Percentiles rank a stretch among this genome's conserved stretches.
phyloP scores from a whole-genome alignment of 2,888 invertebrate species.

The Dusona sp. region DNA sequence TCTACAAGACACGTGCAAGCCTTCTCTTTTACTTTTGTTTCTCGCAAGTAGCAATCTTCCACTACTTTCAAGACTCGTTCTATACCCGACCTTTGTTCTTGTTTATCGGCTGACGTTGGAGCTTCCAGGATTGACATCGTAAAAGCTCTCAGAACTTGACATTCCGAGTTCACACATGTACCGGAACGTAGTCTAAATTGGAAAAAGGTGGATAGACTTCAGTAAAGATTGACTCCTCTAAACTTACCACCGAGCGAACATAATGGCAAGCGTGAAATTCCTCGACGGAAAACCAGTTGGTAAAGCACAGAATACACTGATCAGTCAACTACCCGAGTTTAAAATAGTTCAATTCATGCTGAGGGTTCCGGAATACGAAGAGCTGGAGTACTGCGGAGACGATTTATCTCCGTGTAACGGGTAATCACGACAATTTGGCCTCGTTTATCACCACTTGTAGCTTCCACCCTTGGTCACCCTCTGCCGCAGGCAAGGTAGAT shows the following conservation, averaged over 20 bases:
- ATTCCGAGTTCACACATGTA: not conserved
- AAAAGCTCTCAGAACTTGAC: not conserved
- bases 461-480: slow-evolving; percentile 79
- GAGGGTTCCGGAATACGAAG: slow-evolving; percentile 32
- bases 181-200: not conserved
- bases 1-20: not conserved
- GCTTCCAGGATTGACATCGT: not conserved
- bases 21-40: not conserved
- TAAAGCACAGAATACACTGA: not conserved
- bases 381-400: slow-evolving; percentile 47
- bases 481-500: slow-evolving; percentile 57
- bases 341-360: slow-evolving; percentile 31
- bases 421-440: slow-evolving; percentile 81
- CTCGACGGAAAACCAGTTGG: not conserved
- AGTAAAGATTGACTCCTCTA: not conserved
- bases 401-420: slow-evolving; percentile 75
- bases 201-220: not conserved
- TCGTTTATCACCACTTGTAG: slow-evolving; percentile 84
- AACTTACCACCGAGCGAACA: not conserved
- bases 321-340: slow-evolving; percentile 6
- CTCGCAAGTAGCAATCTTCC: not conserved
- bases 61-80: not conserved
- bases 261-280: not conserved
- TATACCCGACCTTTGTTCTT: not conserved
- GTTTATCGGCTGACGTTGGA: not conserved